Evolutionary conservation across 2,888 invertebrate genomes (phyloP).

Genomic region (Pterobdella sp.): DNA sequence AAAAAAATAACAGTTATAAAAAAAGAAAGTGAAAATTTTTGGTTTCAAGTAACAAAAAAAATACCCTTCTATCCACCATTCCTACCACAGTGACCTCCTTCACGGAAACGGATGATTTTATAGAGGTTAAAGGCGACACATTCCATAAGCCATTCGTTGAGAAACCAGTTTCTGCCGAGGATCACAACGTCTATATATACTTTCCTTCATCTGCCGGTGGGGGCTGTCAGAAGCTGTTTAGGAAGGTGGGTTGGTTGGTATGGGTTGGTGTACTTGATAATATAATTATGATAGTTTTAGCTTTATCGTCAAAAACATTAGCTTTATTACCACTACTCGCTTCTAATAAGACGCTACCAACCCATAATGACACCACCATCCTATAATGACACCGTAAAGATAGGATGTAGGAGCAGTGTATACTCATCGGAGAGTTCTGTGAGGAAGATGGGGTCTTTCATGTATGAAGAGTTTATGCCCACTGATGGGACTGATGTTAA

Average conservation of each 20-base stretch:
- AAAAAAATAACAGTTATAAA: conserved; percentile 11
- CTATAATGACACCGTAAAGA: conserved; percentile 56
- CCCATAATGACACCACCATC: not conserved
- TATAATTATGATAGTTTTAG: too few species aligned
- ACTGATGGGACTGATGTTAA: conserved; percentile 83
- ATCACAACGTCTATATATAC: conserved; percentile 99
- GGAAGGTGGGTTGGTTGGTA: conserved; percentile 65
- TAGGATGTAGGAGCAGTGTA: conserved; percentile 94
- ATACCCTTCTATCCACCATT: not conserved
- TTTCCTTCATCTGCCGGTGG: conserved; percentile 96
- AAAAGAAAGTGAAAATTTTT: too few species aligned
- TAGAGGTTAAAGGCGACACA: conserved; percentile 81
- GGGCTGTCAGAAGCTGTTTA: conserved; percentile 89
- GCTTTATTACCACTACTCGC: not conserved
- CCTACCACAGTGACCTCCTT: conserved; percentile 51
- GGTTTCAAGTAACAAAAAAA: too few species aligned
- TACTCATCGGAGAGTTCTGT: conserved; percentile 88
- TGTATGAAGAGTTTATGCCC: conserved; percentile 99
- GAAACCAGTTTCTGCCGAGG: conserved; percentile 97
- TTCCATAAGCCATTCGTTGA: conserved; percentile 99
- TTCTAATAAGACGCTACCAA: too few species aligned
- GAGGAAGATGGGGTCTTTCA: conserved; percentile 91
- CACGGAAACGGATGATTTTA: conserved; percentile 84
- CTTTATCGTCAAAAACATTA: not conserved
- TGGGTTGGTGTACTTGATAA: not conserved